These are phyloP conservation scores for Hexactinellida sp. DNA, from an alignment of 37 sponge, comb jelly and placozoan species.

Conservation along the genomic window DNA sequence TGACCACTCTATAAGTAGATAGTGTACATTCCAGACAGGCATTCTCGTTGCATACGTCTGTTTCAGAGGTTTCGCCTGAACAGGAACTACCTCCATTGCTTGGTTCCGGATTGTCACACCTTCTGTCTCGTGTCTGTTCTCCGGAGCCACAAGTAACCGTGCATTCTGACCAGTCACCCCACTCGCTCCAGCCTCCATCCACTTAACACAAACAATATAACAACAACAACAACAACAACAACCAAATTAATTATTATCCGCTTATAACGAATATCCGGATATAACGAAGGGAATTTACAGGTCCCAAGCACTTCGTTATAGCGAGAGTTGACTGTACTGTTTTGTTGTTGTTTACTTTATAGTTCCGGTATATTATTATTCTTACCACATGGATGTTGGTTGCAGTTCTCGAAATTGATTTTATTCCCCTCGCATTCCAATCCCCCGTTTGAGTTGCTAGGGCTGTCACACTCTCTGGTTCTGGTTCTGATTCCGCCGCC, in stretches of 20 bases:
- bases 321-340: too few relatives aligned
- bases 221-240: too few relatives aligned
- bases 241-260: too few relatives aligned
- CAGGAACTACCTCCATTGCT: neutral
- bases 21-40: neutral
- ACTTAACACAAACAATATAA: neutral
- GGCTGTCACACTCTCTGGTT: neutral
- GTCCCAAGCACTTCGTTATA: too few relatives aligned
- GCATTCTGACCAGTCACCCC: neutral
- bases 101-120: neutral
- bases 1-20: neutral
- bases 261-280: too few relatives aligned
- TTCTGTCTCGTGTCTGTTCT: neutral
- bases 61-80: neutral
- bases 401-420: neutral
- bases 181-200: neutral
- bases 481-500: slow-evolving; percentile 6
- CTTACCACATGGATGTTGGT: neutral
- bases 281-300: too few relatives aligned
- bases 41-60: neutral
- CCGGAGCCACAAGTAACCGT: neutral
- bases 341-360: too few relatives aligned
- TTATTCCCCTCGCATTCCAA: neutral
- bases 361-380: too few relatives aligned
- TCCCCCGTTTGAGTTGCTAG: neutral